Base-by-base conservation (phyloP, 2,888 invertebrate genomes). In the Galeruca laticollis region DNA sequence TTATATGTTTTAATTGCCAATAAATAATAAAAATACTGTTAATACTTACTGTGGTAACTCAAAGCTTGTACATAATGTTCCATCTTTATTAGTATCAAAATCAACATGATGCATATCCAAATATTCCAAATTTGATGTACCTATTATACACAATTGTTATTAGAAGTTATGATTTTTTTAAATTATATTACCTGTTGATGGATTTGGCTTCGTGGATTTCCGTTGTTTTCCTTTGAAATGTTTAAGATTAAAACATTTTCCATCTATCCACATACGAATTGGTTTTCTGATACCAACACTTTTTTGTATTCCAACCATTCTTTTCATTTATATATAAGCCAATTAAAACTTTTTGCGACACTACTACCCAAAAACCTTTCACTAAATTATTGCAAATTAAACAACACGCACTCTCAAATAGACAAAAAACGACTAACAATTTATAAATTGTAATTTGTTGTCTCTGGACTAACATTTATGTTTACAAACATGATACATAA, bases 21-120 rank as follows among this genome's bases (percentile, higher is more conserved):
- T n/a, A n/a, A n/a, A 18, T 10, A 9, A 18, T 52, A 31, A 21
- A 52, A 37, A 15, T 51, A n/a, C 11, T 8, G 26, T 5, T n/a
- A 47, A 40, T 33, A 64, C 63, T 65, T 64, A 84, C 86, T 86
- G 86, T 92, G 93, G 88, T 35, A 93, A 87, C 84, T 89, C 88
- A 75, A 93, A 86, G 40, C 84, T 85, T 31, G 90, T 87, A 73
- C 85, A 87, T 75, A 86, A 91, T 80, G 87, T 87, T 15, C 89
- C 88, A 77, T 88, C 86, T 68, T 87, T 86, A 61, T 76, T 71
- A 47, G 67, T 68, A 33, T 59, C 52, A 56, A 76, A 71, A 51
- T 74, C 64, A 67, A 75, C 65, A 5, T 63, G 65, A 26, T 62
- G 26, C 8, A 47, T n/a, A 18, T 65, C 59, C 20, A 20, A 18